A percentile compares a stretch with the other conserved stretches of the same genome.
Conservation (phyloP, 1,140 invertebrate species). For the Drosophila erecta region DNA sequence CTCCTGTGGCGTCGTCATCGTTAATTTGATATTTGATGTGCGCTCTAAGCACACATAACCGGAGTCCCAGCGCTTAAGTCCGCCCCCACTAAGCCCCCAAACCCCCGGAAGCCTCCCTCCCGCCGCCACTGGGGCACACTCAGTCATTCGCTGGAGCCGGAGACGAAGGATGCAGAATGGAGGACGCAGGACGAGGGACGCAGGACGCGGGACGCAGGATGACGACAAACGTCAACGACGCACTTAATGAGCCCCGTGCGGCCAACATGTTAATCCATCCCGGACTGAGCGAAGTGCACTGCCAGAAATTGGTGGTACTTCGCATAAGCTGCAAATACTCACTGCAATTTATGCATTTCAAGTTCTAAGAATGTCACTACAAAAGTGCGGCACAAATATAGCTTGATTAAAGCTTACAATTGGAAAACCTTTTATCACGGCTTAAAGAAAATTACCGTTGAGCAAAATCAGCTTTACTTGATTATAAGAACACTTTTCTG, state of each 20-base stretch:
- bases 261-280: slow-evolving; percentile 76
- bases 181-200: not conserved
- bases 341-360: too few relatives aligned
- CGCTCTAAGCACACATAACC: slow-evolving; percentile 57
- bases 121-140: slow-evolving; percentile 50
- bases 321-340: too few relatives aligned
- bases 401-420: not conserved
- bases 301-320: not conserved
- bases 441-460: too few relatives aligned
- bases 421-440: too few relatives aligned
- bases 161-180: slow-evolving; percentile 16
- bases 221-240: slow-evolving; percentile 58
- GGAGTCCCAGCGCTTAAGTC: slow-evolving; percentile 20
- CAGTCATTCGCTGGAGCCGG: slow-evolving; percentile 58
- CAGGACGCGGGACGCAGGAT: slow-evolving; percentile 23
- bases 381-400: not conserved
- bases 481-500: not conserved
- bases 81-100: not conserved
- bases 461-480: not conserved
- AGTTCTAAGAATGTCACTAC: too few relatives aligned
- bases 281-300: slow-evolving; percentile 37
- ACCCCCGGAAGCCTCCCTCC: not conserved
- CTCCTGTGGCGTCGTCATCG: slow-evolving; percentile 52
- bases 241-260: slow-evolving; percentile 77
- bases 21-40: slow-evolving; percentile 75